Evolutionary conservation across 2,888 invertebrate genomes (phyloP).

Genomic region (Drosophila formosana): DNA sequence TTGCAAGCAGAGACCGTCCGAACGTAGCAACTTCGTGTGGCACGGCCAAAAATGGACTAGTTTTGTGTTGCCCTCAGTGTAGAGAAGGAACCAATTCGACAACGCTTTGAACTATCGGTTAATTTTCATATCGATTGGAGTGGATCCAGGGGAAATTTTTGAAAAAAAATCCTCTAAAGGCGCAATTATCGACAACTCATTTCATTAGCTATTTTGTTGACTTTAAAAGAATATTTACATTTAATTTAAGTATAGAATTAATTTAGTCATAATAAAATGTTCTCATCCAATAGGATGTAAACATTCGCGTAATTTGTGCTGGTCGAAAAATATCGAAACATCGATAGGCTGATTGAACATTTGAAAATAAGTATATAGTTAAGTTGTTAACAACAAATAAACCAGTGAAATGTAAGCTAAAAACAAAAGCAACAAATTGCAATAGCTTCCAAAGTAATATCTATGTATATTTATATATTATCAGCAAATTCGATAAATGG

Average conservation of each 20-base stretch:
- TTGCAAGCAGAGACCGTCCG: slow-evolving; percentile 30
- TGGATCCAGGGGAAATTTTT: background rate
- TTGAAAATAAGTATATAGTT: too few species aligned
- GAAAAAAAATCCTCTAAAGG: too few species aligned
- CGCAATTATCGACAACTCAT: too few species aligned
- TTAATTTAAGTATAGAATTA: too few species aligned
- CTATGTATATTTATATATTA: background rate
- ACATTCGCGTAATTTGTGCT: too few species aligned
- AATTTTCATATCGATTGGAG: background rate
- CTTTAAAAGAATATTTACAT: too few species aligned
- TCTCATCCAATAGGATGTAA: too few species aligned
- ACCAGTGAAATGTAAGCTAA: background rate
- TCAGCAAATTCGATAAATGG: slow-evolving; percentile 9
- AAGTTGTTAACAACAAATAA: too few species aligned
- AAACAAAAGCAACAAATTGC: background rate
- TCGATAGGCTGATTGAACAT: too few species aligned
- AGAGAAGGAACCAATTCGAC: background rate
- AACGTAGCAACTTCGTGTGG: slow-evolving; percentile 15
- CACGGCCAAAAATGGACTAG: slow-evolving; percentile 41
- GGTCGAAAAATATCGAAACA: too few species aligned
- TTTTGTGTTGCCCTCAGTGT: background rate
- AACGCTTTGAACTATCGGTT: background rate
- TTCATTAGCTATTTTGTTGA: too few species aligned
- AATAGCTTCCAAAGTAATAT: background rate
- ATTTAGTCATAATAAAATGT: too few species aligned